A percentile compares a stretch with the other conserved stretches of the same genome.
Evolutionary conservation across 2,888 invertebrate species (phyloP).

Genomic region (Drosophila prolongata): DNA sequence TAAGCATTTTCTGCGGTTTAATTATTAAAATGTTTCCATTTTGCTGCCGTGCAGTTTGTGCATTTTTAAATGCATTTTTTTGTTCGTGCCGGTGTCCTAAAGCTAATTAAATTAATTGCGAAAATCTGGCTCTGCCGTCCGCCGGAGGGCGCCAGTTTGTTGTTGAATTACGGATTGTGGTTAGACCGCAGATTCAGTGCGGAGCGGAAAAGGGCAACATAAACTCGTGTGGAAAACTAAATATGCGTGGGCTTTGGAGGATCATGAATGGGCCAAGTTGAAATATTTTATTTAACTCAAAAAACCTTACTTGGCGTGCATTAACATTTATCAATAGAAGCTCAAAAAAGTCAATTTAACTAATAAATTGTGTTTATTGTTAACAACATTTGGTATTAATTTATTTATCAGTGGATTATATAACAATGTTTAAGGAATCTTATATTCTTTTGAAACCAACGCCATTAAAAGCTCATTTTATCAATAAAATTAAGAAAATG

Average conservation of each 20-base stretch:
- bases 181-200: constrained; percentile 51
- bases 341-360: constrained; percentile 5
- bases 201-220: constrained; percentile 24
- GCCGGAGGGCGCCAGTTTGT: constrained; percentile 14
- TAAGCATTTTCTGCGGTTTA: constrained; percentile 63
- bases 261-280: neutral
- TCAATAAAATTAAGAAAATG: neutral
- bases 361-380: neutral
- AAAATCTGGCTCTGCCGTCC: constrained; percentile 31
- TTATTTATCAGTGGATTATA: too few relatives aligned
- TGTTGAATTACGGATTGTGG: constrained; percentile 55
- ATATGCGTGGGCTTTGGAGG: constrained; percentile 1
- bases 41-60: constrained; percentile 44
- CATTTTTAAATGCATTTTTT: constrained; percentile 48
- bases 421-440: too few relatives aligned
- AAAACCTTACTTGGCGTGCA: neutral
- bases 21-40: constrained; percentile 73
- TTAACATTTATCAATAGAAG: constrained; percentile 7
- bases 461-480: too few relatives aligned
- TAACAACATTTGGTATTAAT: neutral
- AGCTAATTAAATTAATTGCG: constrained; percentile 67
- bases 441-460: too few relatives aligned
- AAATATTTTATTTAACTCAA: neutral
- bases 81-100: constrained; percentile 23
- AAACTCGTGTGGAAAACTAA: constrained; percentile 8